These are phyloP conservation scores for Sebastiscus albofasciatus DNA, from an alignment of 2,797 vertebrate genomes.

Conservation along the genomic window DNA sequence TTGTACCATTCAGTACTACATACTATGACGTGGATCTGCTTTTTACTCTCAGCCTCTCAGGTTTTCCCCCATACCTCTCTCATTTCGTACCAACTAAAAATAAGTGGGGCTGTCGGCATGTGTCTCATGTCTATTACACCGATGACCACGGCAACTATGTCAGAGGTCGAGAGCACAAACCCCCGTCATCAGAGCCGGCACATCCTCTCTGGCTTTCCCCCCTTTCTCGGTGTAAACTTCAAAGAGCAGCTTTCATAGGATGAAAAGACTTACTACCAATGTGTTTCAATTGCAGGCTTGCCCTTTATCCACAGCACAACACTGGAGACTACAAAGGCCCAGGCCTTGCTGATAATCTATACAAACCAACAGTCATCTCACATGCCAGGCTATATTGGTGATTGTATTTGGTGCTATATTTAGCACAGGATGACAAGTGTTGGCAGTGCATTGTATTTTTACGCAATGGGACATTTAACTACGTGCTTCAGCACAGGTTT, in stretches of 20 bases:
- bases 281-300: constrained; percentile 15
- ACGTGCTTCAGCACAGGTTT: background rate
- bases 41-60: background rate
- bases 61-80: constrained; percentile 25
- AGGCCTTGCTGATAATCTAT: constrained; percentile 47
- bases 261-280: constrained; percentile 4
- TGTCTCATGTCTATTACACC: constrained; percentile 12
- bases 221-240: constrained; percentile 9
- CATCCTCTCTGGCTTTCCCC: constrained; percentile 3
- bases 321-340: constrained; percentile 46
- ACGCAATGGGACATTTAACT: constrained; percentile 1
- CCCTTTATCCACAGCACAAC: constrained; percentile 18
- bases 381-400: constrained; percentile 34
- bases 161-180: constrained; percentile 3
- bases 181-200: constrained; percentile 4
- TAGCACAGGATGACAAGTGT: constrained; percentile 34
- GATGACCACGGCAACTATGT: constrained; percentile 32
- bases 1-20: background rate
- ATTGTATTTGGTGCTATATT: constrained; percentile 58
- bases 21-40: background rate
- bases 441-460: constrained; percentile 36
- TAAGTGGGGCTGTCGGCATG: constrained; percentile 28
- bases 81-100: constrained; percentile 52
- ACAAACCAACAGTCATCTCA: constrained; percentile 46
- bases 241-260: constrained; percentile 30